These are phyloP conservation scores for Aphelocoma coerulescens DNA, from an alignment of 2,113 vertebrate genomes.

Conservation along the genomic window DNA sequence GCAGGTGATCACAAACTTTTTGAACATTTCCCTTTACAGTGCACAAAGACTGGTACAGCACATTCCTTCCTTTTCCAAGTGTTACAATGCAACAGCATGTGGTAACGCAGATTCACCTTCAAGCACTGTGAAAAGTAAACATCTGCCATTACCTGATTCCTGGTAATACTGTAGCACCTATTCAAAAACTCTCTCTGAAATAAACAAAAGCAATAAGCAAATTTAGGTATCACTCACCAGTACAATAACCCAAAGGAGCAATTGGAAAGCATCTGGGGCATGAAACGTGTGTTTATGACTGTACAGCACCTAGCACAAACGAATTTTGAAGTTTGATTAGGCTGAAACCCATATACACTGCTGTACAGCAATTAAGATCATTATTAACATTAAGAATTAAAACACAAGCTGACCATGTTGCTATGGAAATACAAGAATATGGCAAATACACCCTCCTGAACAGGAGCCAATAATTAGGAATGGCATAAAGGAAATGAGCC, in stretches of 20 bases:
- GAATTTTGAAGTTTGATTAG: background rate
- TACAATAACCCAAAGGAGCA: background rate
- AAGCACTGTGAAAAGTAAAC: background rate
- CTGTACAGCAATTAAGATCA: background rate
- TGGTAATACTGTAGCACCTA: background rate
- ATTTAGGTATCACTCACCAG: background rate
- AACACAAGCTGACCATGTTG: background rate
- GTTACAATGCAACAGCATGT: background rate
- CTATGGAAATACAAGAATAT: background rate
- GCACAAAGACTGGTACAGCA: accelerated
- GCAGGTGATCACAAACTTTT: background rate
- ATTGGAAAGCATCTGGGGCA: background rate
- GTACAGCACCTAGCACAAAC: background rate
- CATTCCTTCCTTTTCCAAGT: background rate
- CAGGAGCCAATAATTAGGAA: background rate
- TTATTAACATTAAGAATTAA: background rate
- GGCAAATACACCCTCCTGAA: background rate
- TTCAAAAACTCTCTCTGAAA: background rate
- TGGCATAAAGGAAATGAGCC: background rate
- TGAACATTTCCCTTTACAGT: background rate
- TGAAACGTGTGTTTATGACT: background rate
- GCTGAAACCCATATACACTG: background rate
- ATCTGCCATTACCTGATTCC: background rate
- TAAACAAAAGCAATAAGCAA: background rate
- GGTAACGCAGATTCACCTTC: background rate